Evolutionary conservation across 35 echinoderm and acorn worm species (phyloP), one percentile per base, ranked within the genome.

Genomic region (Ptychodera flava): DNA sequence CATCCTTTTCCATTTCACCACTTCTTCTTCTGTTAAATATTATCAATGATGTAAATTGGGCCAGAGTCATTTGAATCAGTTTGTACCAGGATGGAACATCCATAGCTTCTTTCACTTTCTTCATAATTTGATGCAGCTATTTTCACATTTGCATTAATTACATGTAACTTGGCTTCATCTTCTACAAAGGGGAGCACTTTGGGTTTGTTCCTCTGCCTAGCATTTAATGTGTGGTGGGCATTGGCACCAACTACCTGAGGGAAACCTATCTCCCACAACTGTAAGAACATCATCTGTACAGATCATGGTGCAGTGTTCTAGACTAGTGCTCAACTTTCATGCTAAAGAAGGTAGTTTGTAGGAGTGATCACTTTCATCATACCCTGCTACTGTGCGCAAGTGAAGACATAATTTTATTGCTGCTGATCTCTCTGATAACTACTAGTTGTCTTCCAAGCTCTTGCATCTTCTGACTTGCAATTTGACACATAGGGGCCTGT

Each of bases 121-220:
- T 1, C 33, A 82, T 31, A 30, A n/a, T 15, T 79, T 53, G 22
- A 0, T 31, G 81, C 85, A 28, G 83, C 77, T 12, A 76, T 16
- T 36, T 91, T 80, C 28, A 91, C 36, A 37, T 90, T n/a, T n/a
- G n/a, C n/a, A n/a, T n/a, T n/a, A n/a, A n/a, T 52, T 33, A 31
- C 79, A 33, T 82, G 78, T 38, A 95, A 84, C 28, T 78, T 85
- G 32, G 89, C 90, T 30, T 92, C 84, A 85, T 95, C 91, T 31
- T 88, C 78, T 35, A 90, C 92, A 30, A 90, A 45, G 28, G 93
- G 93, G 33, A 95, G 87, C n/a, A 95, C 34, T 85, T 95, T 92
- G 29, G 94, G 94, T 16, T 95, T 95, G 36, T 95, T 95, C 79
- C 94, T 22, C 37, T 80, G 85, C 45, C 6, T 64, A 64, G 6